Base-by-base conservation (phyloP, 2,888 invertebrate genomes). In the Plutella xylostella region DNA sequence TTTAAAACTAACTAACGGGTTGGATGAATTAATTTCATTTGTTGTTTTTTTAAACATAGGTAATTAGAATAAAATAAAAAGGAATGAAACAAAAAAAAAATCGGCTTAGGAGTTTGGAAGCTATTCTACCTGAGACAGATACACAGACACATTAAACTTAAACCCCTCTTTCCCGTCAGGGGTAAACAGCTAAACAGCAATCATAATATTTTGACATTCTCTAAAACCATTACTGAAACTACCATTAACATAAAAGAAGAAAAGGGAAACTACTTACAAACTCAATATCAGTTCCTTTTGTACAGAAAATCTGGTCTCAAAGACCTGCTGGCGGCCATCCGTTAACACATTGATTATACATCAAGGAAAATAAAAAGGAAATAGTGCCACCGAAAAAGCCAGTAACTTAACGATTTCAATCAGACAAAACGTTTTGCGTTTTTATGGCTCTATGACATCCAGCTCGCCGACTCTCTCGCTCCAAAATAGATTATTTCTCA, bases 401-500 rank as follows among this genome's bases (percentile, higher is more conserved):
- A 66, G 63, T 64, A 69, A 65, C 70, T 70, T 68, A 73, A 72
- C 78, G 73, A 79, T 83, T 83, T 82, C 82, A 83, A 82, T 83
- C 82, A 79, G 78, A 75, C 79, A 73, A 80, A 83, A 77, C 82
- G 80, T 72, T 83, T 80, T 77, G 80, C 80, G 82, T 82, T 83
- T 82, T 83, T 83, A 83, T 77, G 74, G 75, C 68, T 73, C 70
- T 70, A 63, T 62, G 68, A 68, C 71, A 72, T 72, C 75, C 70
- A n/a, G n/a, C n/a, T 69, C 76, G 79, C 43, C 51, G 52, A 82
- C 80, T 79, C 80, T 84, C 78, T 77, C 82, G 74, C 74, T 72
- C 79, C 78, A 76, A 78, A 78, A 84, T 82, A 85, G 84, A 85
- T 85, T 85, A 85, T 85, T 85, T 75, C 84, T 84, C 83, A 84